Evolutionary conservation across 2,113 vertebrate genomes (phyloP), one percentile per base, ranked within the genome.

Genomic region (Clarias batrachus): DNA sequence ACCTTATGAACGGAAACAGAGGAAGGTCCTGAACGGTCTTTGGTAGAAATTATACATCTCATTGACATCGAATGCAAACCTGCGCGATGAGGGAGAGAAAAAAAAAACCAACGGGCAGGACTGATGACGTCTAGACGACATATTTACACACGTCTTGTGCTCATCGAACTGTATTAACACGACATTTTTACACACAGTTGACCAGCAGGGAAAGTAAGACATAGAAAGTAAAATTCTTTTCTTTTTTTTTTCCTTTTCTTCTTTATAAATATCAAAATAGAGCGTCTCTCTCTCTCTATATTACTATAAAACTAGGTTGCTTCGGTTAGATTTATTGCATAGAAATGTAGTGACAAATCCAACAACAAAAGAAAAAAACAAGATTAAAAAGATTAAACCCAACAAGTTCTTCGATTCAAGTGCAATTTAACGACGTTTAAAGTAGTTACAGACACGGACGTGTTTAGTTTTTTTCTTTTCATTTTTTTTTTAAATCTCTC

Each of bases 181-280:
- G 87, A 79, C 48, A 21, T 92, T 95, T 48, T 95, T 96, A 95
- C 95, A 97, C 93, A 94, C 90, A 95, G 90, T 93, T 93, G 92
- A 95, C 92, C 90, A 94, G 96, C 94, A 94, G 94, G 92, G 91
- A 94, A n/a, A 94, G 92, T 98, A 97, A 97, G 97, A 98, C 94
- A 91, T 95, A 81, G 85, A 88, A 96, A 94, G 85, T 89, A 96
- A 94, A 95, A 92, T 86, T 92, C 92, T 95, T 63, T 12, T 76
- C 52, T 23, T 77, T 76, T 63, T 85, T 95, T 63, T 12, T 52
- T 76, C 27, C 70, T 68, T 63, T 85, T 73, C 86, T 90, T 87
- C 77, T 52, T 95, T 93, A 96, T 97, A 98, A 99, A 99, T 98
- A 98, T 84, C 94, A 97, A 97, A 97, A 96, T 96, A 97, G 95